A percentile compares a stretch with the other conserved stretches of the same genome.
These are phyloP conservation scores for Pachliopta kotzebuea DNA, from an alignment of 2,888 invertebrate genomes.

Conservation along the genomic window DNA sequence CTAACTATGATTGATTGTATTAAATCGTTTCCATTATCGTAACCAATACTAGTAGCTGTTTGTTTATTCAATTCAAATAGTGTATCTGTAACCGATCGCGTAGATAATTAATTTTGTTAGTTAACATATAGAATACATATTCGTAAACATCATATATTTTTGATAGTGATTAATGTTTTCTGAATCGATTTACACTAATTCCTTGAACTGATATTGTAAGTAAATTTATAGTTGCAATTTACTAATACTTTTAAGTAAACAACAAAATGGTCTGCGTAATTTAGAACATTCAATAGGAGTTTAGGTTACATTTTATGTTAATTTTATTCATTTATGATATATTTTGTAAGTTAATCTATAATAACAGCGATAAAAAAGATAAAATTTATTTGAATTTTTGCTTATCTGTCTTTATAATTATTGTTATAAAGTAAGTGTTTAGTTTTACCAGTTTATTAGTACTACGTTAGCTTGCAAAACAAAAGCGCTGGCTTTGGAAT, in stretches of 20 bases:
- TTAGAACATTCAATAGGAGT: too few species aligned
- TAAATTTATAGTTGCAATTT: background rate
- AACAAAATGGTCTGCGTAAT: too few species aligned
- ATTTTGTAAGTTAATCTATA: too few species aligned
- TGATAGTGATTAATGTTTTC: constrained; percentile 21
- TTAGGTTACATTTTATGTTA: too few species aligned
- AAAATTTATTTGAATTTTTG: background rate
- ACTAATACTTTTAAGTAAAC: too few species aligned
- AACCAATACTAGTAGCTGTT: constrained; percentile 46
- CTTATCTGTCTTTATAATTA: background rate
- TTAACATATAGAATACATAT: constrained; percentile 16
- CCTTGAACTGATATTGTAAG: background rate
- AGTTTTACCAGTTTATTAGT: background rate
- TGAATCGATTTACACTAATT: constrained; percentile 15
- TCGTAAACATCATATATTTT: constrained; percentile 6
- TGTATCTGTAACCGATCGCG: constrained; percentile 17
- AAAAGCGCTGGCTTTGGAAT: constrained; percentile 42
- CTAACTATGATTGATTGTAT: constrained; percentile 63
- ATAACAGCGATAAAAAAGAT: background rate
- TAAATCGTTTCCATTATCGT: constrained; percentile 50
- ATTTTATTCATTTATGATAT: too few species aligned
- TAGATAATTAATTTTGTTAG: constrained; percentile 21
- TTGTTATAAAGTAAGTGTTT: background rate
- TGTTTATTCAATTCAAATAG: constrained; percentile 35
- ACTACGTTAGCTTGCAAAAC: constrained; percentile 22